phyloP scores from a whole-genome alignment of 2,113 vertebrate genomes.

The Spermophilus dauricus region DNA sequence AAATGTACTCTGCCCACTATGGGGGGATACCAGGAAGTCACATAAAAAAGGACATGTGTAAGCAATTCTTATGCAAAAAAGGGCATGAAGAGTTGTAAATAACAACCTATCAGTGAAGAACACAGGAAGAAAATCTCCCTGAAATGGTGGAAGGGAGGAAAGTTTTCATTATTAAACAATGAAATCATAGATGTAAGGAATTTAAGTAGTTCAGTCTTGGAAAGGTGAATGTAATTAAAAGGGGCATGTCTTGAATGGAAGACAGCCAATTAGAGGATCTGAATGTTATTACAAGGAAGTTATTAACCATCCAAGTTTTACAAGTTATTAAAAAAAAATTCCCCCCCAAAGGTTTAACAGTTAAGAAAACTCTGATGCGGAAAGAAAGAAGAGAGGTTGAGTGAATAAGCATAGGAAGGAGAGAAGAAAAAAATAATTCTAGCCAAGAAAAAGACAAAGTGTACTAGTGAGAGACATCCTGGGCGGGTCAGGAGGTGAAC shows the following conservation, averaged over 20 bases:
- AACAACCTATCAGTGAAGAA: background rate
- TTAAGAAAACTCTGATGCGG: background rate
- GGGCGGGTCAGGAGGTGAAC: background rate
- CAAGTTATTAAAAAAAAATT: background rate
- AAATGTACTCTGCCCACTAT: background rate
- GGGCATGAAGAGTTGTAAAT: background rate
- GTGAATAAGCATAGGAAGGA: background rate
- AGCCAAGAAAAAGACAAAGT: background rate
- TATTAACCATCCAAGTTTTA: conserved; percentile 40
- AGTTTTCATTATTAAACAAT: background rate
- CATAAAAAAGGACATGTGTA: fast-evolving
- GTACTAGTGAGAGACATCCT: background rate
- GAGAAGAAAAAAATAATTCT: background rate
- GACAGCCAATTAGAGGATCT: background rate
- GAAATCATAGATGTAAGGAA: conserved; percentile 8
- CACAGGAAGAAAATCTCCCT: background rate
- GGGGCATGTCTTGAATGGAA: background rate
- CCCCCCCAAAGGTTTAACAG: background rate
- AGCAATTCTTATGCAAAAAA: background rate
- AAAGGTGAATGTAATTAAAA: background rate
- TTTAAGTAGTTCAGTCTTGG: background rate
- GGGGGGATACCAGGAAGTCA: no score
- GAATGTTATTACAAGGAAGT: background rate
- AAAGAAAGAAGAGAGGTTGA: background rate
- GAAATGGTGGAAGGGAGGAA: background rate